phyloP scores from a whole-genome alignment of 2,113 vertebrate species.

The Channa maculata region DNA sequence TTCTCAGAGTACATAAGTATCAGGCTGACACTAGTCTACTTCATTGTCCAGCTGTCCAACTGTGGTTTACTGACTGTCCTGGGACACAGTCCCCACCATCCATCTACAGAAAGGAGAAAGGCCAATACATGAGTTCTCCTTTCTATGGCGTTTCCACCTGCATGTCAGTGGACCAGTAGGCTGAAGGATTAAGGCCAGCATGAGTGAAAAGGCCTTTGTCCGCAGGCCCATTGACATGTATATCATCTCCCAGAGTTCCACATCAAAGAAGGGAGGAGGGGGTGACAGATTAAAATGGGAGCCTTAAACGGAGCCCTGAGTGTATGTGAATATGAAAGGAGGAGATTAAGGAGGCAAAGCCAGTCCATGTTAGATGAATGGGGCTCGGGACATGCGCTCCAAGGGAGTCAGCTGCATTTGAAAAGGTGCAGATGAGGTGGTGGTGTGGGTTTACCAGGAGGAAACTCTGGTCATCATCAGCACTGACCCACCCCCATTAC shows the following conservation, averaged over 20 bases:
- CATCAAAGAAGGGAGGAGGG: constrained; percentile 56
- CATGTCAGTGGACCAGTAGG: constrained; percentile 63
- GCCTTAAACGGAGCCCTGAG: constrained; percentile 46
- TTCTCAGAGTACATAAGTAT: constrained; percentile 20
- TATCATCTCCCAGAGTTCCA: constrained; percentile 79
- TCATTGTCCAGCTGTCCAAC: constrained; percentile 58
- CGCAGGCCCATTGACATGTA: constrained; percentile 82
- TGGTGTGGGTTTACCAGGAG: constrained; percentile 29
- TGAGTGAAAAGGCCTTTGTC: constrained; percentile 81
- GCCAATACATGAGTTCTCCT: constrained; percentile 55
- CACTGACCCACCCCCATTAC: constrained; percentile 30
- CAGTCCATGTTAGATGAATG: constrained; percentile 63
- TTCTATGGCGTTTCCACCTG: constrained; percentile 75
- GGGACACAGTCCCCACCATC: constrained; percentile 34
- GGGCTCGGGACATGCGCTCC: constrained; percentile 41
- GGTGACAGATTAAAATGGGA: constrained; percentile 40
- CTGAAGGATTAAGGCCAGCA: constrained; percentile 66
- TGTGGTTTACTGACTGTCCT: constrained; percentile 38
- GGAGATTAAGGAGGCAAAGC: constrained; percentile 67
- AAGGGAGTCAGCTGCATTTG: constrained; percentile 68
- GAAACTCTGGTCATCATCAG: constrained; percentile 7
- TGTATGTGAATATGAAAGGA: constrained; percentile 57
- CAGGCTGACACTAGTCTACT: constrained; percentile 13
- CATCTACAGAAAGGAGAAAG: constrained; percentile 39
- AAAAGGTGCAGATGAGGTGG: constrained; percentile 65